Evolutionary conservation across 2,113 vertebrate species (phyloP).

Genomic region (Micromys minutus): DNA sequence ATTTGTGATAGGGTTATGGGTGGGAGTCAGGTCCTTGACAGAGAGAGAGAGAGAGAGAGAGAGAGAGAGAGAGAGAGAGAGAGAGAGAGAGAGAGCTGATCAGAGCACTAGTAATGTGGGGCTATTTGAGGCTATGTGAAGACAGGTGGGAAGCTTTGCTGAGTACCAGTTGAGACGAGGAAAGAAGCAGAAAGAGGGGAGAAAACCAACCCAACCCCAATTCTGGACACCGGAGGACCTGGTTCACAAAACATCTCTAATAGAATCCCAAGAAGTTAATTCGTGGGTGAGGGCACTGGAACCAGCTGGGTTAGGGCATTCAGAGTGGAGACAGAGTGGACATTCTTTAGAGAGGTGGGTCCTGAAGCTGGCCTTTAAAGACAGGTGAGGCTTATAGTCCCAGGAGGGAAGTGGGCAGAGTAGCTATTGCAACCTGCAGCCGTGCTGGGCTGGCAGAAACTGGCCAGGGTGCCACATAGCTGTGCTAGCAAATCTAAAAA

Average conservation of each 20-base stretch:
- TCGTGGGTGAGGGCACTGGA: fast-evolving
- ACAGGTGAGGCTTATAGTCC: neutral
- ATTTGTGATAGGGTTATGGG: neutral
- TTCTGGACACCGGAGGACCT: neutral
- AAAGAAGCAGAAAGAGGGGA: neutral
- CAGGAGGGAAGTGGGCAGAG: too few relatives aligned
- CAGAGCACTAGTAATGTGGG: neutral
- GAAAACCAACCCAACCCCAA: neutral
- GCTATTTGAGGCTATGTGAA: neutral
- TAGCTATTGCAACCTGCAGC: neutral
- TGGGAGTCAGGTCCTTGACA: neutral
- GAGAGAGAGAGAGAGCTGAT: too few relatives aligned
- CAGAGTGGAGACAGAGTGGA: neutral
- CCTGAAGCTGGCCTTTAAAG: neutral
- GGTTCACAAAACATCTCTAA: neutral
- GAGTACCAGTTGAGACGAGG: neutral
- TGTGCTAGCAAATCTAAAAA: constrained; percentile 76
- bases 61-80: neutral
- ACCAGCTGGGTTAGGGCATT: neutral
- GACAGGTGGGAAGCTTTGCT: neutral
- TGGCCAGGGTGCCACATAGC: constrained; percentile 1
- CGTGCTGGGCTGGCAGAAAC: neutral
- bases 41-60: neutral
- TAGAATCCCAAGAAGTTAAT: neutral
- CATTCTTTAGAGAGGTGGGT: neutral